Evolutionary conservation across 1,140 invertebrate genomes (phyloP), one percentile per base, ranked within the genome.

Genomic region (Drosophila nebulosa): DNA sequence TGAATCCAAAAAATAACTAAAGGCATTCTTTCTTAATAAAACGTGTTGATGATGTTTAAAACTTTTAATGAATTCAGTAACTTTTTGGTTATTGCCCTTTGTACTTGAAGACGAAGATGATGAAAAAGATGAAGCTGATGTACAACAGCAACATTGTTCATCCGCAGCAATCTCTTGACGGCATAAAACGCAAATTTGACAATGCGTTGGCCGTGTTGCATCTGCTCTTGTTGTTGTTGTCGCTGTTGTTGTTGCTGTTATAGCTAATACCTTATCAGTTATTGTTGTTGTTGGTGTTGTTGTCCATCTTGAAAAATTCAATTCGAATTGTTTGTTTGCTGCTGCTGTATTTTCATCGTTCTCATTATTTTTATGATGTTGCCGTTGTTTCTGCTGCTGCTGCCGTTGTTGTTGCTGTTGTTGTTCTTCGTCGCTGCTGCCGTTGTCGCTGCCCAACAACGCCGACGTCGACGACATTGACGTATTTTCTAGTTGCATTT

Each of bases 181-280:
- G 68, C 79, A 84, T 64, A 85, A 73, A 26, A 84, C 42, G 53
- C 79, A 84, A 79, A 84, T 69, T 46, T 74, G 66, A 42, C 35
- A 63, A 52, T 18, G 30, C 42, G 66, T 36, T 55, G 24, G 9
- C 7, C 6, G 27, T 9, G 27, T 9, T 30, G 27, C n/a, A n/a
- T n/a, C n/a, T n/a, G n/a, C 24, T 4, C 4, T 32, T 32, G 30
- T 32, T 55, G 35, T 14, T 55, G 56, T 21, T 74, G 68, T 27
- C 26, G 32, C 6, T 58, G 57, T 9, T 42, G 62, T 39, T 36
- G 55, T 4, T 64, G 57, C 58, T 66, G 61, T 51, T 61, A 27
- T 50, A 46, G 14, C 16, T 46, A 5, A 14, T 21, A 21, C 39
- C 5, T 46, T n/a, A 4, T 46, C 16, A 27, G 30, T 57, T 32